Percentiles rank a stretch among this genome's conserved stretches.
Evolutionary conservation across 2,888 invertebrate genomes (phyloP).

Genomic region (Eubasilissa splendida): DNA sequence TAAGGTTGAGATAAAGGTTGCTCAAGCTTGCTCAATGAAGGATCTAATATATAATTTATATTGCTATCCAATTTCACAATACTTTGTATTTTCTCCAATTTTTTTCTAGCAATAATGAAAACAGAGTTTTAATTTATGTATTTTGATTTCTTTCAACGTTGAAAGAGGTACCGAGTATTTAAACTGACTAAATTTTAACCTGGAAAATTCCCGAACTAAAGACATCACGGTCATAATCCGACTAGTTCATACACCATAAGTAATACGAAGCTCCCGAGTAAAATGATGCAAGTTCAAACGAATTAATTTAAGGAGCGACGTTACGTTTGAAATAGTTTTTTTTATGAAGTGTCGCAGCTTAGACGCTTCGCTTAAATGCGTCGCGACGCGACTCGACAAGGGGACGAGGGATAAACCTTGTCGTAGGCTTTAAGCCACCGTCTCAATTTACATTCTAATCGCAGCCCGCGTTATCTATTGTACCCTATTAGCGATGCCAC

Average conservation of each 20-base stretch:
- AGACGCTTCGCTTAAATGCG: neutral
- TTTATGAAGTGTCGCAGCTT: neutral
- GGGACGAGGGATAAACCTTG: conserved; percentile 34
- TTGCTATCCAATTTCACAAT: too few species aligned
- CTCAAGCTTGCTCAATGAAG: too few species aligned
- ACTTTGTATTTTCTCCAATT: too few species aligned
- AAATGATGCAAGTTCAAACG: neutral
- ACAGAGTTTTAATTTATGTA: too few species aligned
- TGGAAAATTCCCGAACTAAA: too few species aligned
- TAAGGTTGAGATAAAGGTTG: too few species aligned
- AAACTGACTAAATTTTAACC: too few species aligned
- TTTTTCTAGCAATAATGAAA: too few species aligned
- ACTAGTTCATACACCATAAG: neutral
- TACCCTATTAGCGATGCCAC: conserved; percentile 38
- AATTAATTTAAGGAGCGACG: neutral
- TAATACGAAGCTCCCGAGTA: neutral
- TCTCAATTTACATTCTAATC: conserved; percentile 49
- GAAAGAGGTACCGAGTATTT: too few species aligned
- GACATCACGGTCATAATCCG: too few species aligned
- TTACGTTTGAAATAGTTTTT: neutral
- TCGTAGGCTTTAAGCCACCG: conserved; percentile 40
- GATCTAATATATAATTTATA: too few species aligned
- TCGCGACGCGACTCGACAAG: neutral
- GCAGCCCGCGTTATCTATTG: conserved; percentile 44
- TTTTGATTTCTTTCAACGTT: neutral